phyloP scores from a whole-genome alignment of 2,888 invertebrate species.

The Ametastegia equiseti region DNA sequence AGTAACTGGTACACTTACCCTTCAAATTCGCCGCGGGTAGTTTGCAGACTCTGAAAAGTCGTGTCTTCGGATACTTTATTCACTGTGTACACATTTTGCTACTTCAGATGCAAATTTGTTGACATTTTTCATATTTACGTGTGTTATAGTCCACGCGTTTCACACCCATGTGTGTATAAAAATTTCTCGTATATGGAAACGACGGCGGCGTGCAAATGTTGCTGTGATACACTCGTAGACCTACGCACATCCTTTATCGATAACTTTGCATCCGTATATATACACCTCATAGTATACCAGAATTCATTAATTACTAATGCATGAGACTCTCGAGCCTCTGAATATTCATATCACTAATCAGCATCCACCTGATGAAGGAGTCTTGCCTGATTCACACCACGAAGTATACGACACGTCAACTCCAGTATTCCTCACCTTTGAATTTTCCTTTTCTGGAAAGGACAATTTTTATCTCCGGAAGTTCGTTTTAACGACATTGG shows the following conservation, averaged over 20 bases:
- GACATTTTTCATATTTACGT: background rate
- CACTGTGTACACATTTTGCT: slow-evolving; percentile 1
- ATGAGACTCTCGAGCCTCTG: slow-evolving; percentile 60
- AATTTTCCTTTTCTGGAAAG: background rate
- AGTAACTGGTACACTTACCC: too few relatives aligned
- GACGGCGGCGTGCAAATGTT: background rate
- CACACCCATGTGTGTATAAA: background rate
- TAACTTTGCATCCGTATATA: background rate
- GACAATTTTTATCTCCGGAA: too few relatives aligned
- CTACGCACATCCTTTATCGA: slow-evolving; percentile 29
- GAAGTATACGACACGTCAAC: background rate
- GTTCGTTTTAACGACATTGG: too few relatives aligned
- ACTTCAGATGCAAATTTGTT: background rate
- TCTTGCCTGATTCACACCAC: background rate
- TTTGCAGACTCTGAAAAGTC: background rate
- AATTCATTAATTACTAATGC: slow-evolving; percentile 64
- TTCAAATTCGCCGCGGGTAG: background rate
- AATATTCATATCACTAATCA: slow-evolving; percentile 62
- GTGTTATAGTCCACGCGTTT: background rate
- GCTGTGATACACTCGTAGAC: background rate
- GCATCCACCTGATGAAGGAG: slow-evolving; percentile 9
- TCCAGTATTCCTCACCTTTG: background rate
- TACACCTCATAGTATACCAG: slow-evolving; percentile 3
- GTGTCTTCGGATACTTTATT: background rate
- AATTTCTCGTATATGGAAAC: background rate